A percentile compares a stretch with the other conserved stretches of the same genome.
Evolutionary conservation across 2,888 invertebrate genomes (phyloP).

Genomic region (Salticus scenicus): DNA sequence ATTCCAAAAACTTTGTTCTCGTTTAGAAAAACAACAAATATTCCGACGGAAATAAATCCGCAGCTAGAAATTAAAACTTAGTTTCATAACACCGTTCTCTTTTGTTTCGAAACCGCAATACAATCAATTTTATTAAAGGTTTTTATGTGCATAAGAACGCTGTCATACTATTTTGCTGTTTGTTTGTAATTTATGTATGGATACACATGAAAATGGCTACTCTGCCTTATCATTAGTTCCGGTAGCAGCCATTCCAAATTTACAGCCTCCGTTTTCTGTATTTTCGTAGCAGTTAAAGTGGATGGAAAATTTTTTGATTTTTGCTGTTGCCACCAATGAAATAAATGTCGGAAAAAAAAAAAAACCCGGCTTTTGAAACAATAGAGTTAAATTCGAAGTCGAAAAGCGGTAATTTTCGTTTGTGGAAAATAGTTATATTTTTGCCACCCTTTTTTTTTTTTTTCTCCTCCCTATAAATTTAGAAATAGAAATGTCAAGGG

Average conservation of each 20-base stretch:
- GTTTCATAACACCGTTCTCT: background rate
- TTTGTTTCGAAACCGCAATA: background rate
- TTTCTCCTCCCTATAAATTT: background rate
- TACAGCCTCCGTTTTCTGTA: background rate
- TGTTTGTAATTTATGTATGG: background rate
- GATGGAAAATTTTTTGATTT: slow-evolving; percentile 15
- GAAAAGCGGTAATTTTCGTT: slow-evolving; percentile 12
- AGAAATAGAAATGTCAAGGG: slow-evolving; percentile 49
- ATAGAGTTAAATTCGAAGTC: slow-evolving; percentile 7
- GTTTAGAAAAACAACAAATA: background rate
- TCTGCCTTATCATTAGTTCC: slow-evolving; percentile 17
- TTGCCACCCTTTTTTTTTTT: background rate
- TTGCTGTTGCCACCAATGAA: background rate
- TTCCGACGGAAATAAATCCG: background rate
- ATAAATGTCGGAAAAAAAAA: background rate
- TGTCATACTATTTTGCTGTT: background rate
- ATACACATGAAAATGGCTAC: background rate
- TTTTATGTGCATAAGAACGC: slow-evolving; percentile 1
- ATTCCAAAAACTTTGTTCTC: background rate
- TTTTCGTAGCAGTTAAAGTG: background rate
- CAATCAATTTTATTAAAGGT: slow-evolving; percentile 19
- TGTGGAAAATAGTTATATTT: background rate
- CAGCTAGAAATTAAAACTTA: slow-evolving; percentile 11
- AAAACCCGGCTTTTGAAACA: slow-evolving; percentile 9
- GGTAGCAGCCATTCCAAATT: background rate